Evolutionary conservation across 2,888 invertebrate species (phyloP).

Genomic region (Podabrus alpinus): DNA sequence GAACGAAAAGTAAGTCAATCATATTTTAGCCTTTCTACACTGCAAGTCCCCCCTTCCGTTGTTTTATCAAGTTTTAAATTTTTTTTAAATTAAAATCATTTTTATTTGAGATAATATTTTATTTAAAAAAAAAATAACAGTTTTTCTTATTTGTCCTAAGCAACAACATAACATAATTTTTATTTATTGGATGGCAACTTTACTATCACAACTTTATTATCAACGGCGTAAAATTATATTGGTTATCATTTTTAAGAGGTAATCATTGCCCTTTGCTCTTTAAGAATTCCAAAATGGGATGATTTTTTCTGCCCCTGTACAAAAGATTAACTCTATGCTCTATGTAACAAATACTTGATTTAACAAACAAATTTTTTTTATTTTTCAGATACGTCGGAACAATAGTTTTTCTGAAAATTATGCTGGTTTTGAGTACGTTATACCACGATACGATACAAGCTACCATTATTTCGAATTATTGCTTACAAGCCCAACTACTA

Average conservation of each 20-base stretch:
- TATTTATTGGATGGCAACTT: not conserved
- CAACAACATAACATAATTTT: not conserved
- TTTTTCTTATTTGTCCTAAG: not conserved
- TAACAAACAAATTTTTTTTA: not conserved
- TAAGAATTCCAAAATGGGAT: not conserved
- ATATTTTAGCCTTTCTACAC: not conserved
- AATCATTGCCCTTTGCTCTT: not conserved
- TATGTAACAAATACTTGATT: too few species aligned
- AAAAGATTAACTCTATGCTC: too few species aligned
- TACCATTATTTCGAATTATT: constrained; percentile 81
- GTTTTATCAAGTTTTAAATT: too few species aligned
- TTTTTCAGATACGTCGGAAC: constrained; percentile 59
- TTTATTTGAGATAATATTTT: too few species aligned
- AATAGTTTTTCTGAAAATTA: constrained; percentile 60
- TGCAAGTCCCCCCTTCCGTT: too few species aligned
- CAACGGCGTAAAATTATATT: not conserved
- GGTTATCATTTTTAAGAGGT: not conserved
- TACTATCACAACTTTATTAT: not conserved
- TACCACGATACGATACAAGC: constrained; percentile 83
- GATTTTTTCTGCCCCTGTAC: not conserved
- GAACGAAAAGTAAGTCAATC: constrained; percentile 58
- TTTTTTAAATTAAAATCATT: too few species aligned
- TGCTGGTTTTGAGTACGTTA: constrained; percentile 70
- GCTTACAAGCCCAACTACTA: constrained; percentile 78
- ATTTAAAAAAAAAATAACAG: too few species aligned